phyloP scores from a whole-genome alignment of 1,140 invertebrate species.

The Daktulosphaira vitifoliae region DNA sequence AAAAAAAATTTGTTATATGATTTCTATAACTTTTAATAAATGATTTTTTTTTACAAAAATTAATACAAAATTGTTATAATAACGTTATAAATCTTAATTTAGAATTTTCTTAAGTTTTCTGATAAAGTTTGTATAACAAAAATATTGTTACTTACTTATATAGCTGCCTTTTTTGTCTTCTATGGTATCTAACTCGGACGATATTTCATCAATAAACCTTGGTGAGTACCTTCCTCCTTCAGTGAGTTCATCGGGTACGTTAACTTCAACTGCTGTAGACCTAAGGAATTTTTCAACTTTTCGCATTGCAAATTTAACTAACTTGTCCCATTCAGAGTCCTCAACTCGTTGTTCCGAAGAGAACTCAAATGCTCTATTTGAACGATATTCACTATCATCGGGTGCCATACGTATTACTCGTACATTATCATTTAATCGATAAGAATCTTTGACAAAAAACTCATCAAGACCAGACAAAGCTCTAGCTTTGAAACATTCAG shows the following conservation, averaged over 20 bases:
- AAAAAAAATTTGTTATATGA: too few species aligned
- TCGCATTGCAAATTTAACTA: conserved; percentile 63
- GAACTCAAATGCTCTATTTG: conserved; percentile 52
- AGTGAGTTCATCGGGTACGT: conserved; percentile 58
- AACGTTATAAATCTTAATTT: too few species aligned
- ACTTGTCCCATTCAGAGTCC: conserved; percentile 68
- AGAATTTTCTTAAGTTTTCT: too few species aligned
- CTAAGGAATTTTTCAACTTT: conserved; percentile 63
- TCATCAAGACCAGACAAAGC: conserved; percentile 62
- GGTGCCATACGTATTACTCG: conserved; percentile 55
- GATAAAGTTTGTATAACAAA: too few species aligned
- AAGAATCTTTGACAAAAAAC: conserved; percentile 56
- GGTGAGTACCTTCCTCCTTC: conserved; percentile 59
- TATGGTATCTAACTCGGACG: conserved; percentile 66
- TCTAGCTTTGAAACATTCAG: conserved; percentile 70
- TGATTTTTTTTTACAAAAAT: too few species aligned
- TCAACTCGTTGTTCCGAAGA: conserved; percentile 54
- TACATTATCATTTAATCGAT: conserved; percentile 58
- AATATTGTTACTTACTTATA: conserved; percentile 59
- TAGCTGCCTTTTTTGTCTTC: conserved; percentile 67
- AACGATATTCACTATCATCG: conserved; percentile 34
- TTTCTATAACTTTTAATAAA: too few species aligned
- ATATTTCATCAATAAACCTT: conserved; percentile 70
- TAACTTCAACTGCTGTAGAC: conserved; percentile 62
- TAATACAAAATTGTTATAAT: too few species aligned